A percentile compares a stretch with the other conserved stretches of the same genome.
phyloP scores from a whole-genome alignment of 2,888 invertebrate species.

The Drosophila pseudotakahashii region DNA sequence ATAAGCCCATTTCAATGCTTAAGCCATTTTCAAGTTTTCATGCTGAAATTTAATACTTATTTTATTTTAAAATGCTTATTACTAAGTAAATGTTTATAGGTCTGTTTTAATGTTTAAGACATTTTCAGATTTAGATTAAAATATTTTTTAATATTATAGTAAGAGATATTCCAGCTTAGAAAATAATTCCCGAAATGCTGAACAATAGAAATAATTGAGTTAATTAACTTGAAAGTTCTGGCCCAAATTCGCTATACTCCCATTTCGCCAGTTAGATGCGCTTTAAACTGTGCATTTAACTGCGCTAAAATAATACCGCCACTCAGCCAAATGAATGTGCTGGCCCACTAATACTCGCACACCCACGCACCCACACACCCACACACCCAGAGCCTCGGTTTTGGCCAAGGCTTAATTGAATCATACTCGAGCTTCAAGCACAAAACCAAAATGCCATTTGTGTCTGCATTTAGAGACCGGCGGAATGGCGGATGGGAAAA shows the following conservation, averaged over 20 bases:
- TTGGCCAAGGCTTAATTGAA: constrained; percentile 58
- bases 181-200: not conserved
- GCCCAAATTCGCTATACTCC: not conserved
- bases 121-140: too few species aligned
- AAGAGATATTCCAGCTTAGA: too few species aligned
- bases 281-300: constrained; percentile 33
- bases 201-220: constrained; percentile 3
- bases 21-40: too few species aligned
- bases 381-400: constrained; percentile 12
- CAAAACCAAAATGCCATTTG: constrained; percentile 46
- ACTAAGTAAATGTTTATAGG: too few species aligned
- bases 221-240: constrained; percentile 13
- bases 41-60: too few species aligned
- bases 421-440: constrained; percentile 54
- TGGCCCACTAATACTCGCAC: constrained; percentile 2
- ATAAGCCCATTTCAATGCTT: too few species aligned
- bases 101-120: too few species aligned
- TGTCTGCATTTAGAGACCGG: constrained; percentile 18
- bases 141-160: too few species aligned
- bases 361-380: not conserved
- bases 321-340: constrained; percentile 8
- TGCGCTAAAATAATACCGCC: constrained; percentile 21
- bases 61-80: too few species aligned
- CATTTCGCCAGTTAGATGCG: not conserved
- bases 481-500: constrained; percentile 23